Evolutionary conservation across 2,797 vertebrate genomes (phyloP).

Genomic region (Otus scops): DNA sequence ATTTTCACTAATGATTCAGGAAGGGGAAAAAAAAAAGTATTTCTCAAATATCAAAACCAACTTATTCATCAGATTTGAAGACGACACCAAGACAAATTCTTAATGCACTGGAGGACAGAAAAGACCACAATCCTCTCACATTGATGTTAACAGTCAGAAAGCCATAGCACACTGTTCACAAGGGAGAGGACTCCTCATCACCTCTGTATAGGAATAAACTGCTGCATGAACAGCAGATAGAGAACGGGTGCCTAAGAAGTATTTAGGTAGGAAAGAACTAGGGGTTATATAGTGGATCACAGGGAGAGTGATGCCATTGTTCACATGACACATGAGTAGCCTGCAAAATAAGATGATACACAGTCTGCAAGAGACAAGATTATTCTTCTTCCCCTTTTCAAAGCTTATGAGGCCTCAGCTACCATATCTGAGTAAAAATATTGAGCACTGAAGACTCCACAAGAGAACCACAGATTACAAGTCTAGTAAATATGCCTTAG

Average conservation of each 20-base stretch:
- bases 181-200: neutral
- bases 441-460: neutral
- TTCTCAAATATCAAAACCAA: neutral
- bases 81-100: neutral
- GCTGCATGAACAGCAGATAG: neutral
- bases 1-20: neutral
- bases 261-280: neutral
- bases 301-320: neutral
- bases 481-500: neutral
- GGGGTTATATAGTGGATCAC: neutral
- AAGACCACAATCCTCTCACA: neutral
- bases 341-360: neutral
- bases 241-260: neutral
- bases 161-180: neutral
- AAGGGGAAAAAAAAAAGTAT: neutral
- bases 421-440: neutral
- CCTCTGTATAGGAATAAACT: neutral
- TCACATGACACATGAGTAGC: neutral
- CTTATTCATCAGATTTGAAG: neutral
- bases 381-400: neutral
- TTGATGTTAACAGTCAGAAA: neutral
- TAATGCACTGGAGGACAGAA: neutral
- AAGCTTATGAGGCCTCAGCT: neutral
- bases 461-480: neutral
- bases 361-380: neutral